Evolutionary conservation across 2,113 vertebrate species (phyloP), one percentile per base, ranked within the genome.

Genomic region (Aramus guarauna): DNA sequence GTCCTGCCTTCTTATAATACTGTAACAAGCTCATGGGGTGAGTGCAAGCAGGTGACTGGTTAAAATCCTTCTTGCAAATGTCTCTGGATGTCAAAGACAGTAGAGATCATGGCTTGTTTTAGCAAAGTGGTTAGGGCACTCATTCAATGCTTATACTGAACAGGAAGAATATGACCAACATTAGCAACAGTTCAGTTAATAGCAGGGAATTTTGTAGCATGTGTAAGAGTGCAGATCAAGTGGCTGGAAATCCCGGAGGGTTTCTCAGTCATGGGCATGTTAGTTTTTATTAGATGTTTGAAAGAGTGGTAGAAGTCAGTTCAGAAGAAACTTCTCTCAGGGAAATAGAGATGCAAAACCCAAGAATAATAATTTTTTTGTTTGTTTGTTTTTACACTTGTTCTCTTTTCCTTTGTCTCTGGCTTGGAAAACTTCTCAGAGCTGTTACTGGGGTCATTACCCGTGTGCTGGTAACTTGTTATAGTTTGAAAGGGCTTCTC

Each of bases 1-100:
- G 14, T 64, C 56, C 30, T 76, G 26, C 30, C 7, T 79, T 78
- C 15, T 24, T 56, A 6, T 5, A 9, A 23, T 8, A 78, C 9
- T 1, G 2, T 37, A 75, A 56, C 0, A 1, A 85, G 17, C 41
- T 72, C 8, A 13, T 20, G 41, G 56, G 77, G 4, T 39, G 32
- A 24, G 6, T 6, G 9, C 19, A 5, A 39, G n/a, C 14, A 47
- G 48, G 30, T 59, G 21, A 29, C 45, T 76, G 26, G 3, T 24
- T 85, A 58, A 72, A 79, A 79, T 75, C 26, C 36, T 90, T 9
- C 24, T 90, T 88, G 24, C 16, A 78, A 27, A 30, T 72, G 14
- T 45, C 9, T 81, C 20, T 55, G 2, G 18, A 7, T 34, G 55
- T 22, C 34, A 41, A 55, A 82, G 48, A 29, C 3, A 39, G 15